Evolutionary conservation across 1,140 invertebrate species (phyloP), one percentile per base, ranked within the genome.

Genomic region (Adoxophyes honmai): DNA sequence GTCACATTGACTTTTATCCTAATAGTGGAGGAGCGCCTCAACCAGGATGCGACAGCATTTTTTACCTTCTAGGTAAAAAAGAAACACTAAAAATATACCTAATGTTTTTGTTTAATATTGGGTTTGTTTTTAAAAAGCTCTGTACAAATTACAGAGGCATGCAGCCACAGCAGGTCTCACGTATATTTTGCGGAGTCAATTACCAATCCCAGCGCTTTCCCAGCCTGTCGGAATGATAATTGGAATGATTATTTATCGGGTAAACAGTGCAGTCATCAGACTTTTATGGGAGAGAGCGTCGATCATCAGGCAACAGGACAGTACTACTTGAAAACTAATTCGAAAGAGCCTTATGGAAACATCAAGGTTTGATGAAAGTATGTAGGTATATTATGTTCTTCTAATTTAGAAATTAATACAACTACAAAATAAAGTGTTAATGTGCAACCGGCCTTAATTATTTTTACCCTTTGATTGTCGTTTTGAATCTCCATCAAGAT

Each of bases 161-260:
- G 93, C 66, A 94, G 93, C 68, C 93, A 94, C 65, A 91, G 91
- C 60, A 83, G 93, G 57, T 91, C 93, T 0, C 92, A 92, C 59
- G 75, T 90, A 36, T 94, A 93, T 64, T 94, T 91, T 59, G 92
- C 90, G 0, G 92, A 93, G 75, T 93, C 92, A 14, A 91, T 94
- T 5, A 84, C 89, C 35, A 90, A 90, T 1, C 83, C 89, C 4
- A 81, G 82, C 48, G 91, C 90, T 3, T 91, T 94, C 54, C 66
- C 79, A 13, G 89, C 92, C 0, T 83, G 78, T 15, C 76, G 88
- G 21, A 94, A 92, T 65, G 65, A 81, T 13, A 88, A 68, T n/a
- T 91, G 92, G 89, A 74, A 89, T 18, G 81, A 90, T 56, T 91
- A 90, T 59, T 70, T 82, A 33, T 21, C 8, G 52, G 76, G 70